Percentiles rank a stretch among this genome's conserved stretches.
These are phyloP conservation scores for Trissoscelio sp. DNA, from an alignment of 2,888 invertebrate species.

Conservation along the genomic window DNA sequence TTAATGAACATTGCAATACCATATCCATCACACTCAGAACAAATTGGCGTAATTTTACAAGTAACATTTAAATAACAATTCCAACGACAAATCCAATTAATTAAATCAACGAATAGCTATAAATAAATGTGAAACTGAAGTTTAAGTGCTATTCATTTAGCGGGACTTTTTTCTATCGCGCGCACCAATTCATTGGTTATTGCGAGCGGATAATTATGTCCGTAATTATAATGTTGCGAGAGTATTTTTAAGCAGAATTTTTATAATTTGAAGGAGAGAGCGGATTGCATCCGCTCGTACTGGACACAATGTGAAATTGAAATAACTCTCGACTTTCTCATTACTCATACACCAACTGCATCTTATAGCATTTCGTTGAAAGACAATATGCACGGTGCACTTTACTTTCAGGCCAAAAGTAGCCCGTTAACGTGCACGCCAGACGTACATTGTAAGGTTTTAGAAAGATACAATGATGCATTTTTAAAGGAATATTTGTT, in stretches of 20 bases:
- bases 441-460: slow-evolving; percentile 50
- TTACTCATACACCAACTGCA: slow-evolving; percentile 71
- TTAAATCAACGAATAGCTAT: too few relatives aligned
- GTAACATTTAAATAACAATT: too few relatives aligned
- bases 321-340: slow-evolving; percentile 72
- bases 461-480: slow-evolving; percentile 64
- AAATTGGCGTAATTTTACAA: too few relatives aligned
- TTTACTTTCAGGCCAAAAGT: slow-evolving; percentile 68
- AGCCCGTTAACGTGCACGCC: slow-evolving; percentile 43
- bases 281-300: slow-evolving; percentile 54
- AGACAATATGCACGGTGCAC: slow-evolving; percentile 70
- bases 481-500: slow-evolving; percentile 38
- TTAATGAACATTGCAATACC: too few relatives aligned
- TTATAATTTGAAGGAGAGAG: slow-evolving; percentile 64
- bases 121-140: too few relatives aligned
- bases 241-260: slow-evolving; percentile 53
- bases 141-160: too few relatives aligned
- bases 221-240: slow-evolving; percentile 47
- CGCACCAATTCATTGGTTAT: slow-evolving; percentile 4
- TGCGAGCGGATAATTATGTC: background rate
- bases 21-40: too few relatives aligned
- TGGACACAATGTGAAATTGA: slow-evolving; percentile 70
- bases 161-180: too few relatives aligned
- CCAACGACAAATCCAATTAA: too few relatives aligned
- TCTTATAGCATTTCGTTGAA: slow-evolving; percentile 65